Conservation (phyloP, 2,888 invertebrate genomes). For the Altica lythri region DNA sequence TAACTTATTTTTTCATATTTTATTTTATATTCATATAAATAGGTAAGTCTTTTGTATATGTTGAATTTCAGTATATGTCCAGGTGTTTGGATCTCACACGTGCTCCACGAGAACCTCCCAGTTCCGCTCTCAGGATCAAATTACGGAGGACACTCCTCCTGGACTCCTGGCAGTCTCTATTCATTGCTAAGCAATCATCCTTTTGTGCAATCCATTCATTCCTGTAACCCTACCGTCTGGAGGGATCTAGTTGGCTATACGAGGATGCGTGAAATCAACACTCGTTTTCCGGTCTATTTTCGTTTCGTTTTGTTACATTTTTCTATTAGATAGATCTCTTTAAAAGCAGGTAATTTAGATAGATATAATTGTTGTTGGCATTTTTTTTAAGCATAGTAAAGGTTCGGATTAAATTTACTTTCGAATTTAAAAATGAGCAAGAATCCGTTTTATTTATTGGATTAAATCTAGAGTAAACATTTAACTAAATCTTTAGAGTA, state of each 20-base stretch:
- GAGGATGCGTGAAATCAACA: constrained; percentile 38
- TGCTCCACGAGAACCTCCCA: constrained; percentile 55
- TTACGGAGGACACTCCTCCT: constrained; percentile 54
- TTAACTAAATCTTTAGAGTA: too few relatives aligned
- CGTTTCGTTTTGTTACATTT: constrained; percentile 27
- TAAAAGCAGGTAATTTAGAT: constrained; percentile 1
- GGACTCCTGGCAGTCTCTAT: constrained; percentile 49
- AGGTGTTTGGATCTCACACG: constrained; percentile 58
- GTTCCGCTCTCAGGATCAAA: constrained; percentile 57
- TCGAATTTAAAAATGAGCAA: too few relatives aligned
- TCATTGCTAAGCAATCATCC: constrained; percentile 38
- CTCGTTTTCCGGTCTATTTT: constrained; percentile 43
- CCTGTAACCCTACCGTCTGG: constrained; percentile 40
- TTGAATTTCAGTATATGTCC: too few relatives aligned
- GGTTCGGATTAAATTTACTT: too few relatives aligned
- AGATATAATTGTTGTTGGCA: too few relatives aligned
- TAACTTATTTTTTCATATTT: too few relatives aligned
- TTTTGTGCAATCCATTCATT: constrained; percentile 32
- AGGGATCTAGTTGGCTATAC: constrained; percentile 25
- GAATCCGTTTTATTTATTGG: too few relatives aligned
- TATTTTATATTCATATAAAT: too few relatives aligned
- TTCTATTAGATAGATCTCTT: constrained; percentile 27
- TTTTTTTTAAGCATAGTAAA: too few relatives aligned
- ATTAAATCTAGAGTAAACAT: too few relatives aligned
- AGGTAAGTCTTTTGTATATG: too few relatives aligned